A percentile compares a stretch with the other conserved stretches of the same genome.
phyloP scores from a whole-genome alignment of 2,888 invertebrate species.

The Stenoptilia bipunctidactyla region DNA sequence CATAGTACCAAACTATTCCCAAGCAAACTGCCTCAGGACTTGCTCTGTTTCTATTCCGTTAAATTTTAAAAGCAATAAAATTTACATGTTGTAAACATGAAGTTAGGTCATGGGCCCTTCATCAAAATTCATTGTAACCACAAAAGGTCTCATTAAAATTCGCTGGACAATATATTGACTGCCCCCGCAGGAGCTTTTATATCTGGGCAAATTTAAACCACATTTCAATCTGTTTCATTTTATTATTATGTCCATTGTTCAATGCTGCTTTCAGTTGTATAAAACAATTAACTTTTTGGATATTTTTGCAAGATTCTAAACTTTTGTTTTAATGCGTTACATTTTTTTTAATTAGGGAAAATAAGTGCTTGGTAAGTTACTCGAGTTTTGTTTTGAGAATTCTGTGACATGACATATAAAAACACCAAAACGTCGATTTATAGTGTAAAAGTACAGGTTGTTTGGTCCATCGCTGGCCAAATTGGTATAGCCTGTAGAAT shows the following conservation, averaged over 20 bases:
- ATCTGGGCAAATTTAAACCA: slow-evolving; percentile 43
- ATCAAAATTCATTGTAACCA: slow-evolving; percentile 52
- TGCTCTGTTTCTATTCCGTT: too few relatives aligned
- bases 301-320: neutral
- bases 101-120: slow-evolving; percentile 20
- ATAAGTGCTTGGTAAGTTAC: too few relatives aligned
- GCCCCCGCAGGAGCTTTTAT: slow-evolving; percentile 43
- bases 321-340: neutral
- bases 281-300: neutral
- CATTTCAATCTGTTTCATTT: slow-evolving; percentile 52
- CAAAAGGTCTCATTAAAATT: slow-evolving; percentile 59
- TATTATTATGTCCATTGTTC: slow-evolving; percentile 26
- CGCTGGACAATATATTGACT: slow-evolving; percentile 50
- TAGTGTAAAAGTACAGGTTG: too few relatives aligned
- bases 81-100: slow-evolving; percentile 24
- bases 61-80: slow-evolving; percentile 4
- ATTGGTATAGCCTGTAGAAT: too few relatives aligned
- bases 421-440: too few relatives aligned
- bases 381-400: too few relatives aligned
- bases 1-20: too few relatives aligned
- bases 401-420: too few relatives aligned
- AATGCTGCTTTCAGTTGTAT: neutral
- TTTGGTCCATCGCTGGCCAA: too few relatives aligned
- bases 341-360: neutral
- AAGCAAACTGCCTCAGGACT: too few relatives aligned